These are phyloP conservation scores for Osedax frankpressi DNA, from an alignment of 2,888 invertebrate genomes.

Conservation along the genomic window DNA sequence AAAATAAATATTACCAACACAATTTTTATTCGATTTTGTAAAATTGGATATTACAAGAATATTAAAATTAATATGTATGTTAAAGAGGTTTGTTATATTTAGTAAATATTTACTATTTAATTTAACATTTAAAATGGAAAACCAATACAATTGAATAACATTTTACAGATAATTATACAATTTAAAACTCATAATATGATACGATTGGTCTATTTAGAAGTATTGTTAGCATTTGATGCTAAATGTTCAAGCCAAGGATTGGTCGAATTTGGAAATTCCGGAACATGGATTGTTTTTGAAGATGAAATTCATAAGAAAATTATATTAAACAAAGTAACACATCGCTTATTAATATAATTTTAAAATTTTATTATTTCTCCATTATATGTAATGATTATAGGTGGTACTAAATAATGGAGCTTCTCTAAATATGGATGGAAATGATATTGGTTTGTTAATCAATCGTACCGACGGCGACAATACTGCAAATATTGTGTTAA, in stretches of 20 bases:
- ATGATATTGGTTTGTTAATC: constrained; percentile 22
- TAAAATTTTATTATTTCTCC: not conserved
- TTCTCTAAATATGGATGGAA: constrained; percentile 29
- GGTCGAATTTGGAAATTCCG: not conserved
- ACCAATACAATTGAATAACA: too few relatives aligned
- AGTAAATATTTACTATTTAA: not conserved
- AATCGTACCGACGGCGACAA: constrained; percentile 28
- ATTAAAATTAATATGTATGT: not conserved
- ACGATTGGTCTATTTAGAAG: not conserved
- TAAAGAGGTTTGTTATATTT: not conserved
- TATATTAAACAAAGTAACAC: not conserved
- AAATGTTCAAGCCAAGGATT: not conserved
- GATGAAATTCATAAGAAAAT: not conserved
- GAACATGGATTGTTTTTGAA: not conserved
- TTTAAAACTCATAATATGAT: not conserved
- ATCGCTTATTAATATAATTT: too few relatives aligned
- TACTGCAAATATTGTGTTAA: not conserved
- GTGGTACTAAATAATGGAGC: constrained; percentile 23
- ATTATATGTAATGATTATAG: not conserved
- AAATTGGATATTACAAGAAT: not conserved
- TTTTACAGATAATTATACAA: not conserved
- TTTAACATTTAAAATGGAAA: too few relatives aligned
- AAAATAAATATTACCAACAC: not conserved
- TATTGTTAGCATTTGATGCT: not conserved
- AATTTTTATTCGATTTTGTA: not conserved